Conservation (phyloP, 2,113 vertebrate species). For the Amazona vittata region DNA sequence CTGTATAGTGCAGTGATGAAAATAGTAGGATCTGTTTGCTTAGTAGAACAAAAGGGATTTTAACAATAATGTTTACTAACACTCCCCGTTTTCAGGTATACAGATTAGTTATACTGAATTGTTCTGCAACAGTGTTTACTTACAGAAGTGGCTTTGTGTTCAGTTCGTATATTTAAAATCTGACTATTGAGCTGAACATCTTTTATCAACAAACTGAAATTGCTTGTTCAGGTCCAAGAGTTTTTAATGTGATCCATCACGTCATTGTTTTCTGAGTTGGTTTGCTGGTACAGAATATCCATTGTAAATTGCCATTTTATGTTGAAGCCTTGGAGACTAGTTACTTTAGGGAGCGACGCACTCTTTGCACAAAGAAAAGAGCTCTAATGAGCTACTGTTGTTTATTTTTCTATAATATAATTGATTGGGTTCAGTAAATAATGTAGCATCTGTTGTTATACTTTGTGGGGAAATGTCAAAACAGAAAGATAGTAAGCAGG, state of each 20-base stretch:
- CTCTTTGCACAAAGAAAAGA: conserved; percentile 82
- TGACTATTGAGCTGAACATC: conserved; percentile 62
- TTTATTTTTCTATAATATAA: conserved; percentile 96
- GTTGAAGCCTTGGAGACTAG: conserved; percentile 57
- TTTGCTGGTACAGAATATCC: conserved; percentile 60
- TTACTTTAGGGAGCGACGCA: conserved; percentile 59
- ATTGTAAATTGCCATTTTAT: conserved; percentile 66
- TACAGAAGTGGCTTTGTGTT: conserved; percentile 71
- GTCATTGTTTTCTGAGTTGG: conserved; percentile 65
- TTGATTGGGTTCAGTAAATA: conserved; percentile 95
- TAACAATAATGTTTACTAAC: conserved; percentile 76
- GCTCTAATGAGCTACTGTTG: conserved; percentile 96
- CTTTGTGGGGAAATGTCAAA: conserved; percentile 90
- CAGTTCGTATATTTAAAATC: conserved; percentile 71
- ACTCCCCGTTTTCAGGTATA: conserved; percentile 68
- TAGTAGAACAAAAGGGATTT: conserved; percentile 73
- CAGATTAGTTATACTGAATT: conserved; percentile 69
- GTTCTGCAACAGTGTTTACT: conserved; percentile 76
- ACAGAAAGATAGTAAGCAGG: conserved; percentile 81
- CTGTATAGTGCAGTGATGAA: conserved; percentile 66
- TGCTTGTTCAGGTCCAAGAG: conserved; percentile 57
- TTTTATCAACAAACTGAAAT: conserved; percentile 65
- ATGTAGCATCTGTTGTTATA: conserved; percentile 93
- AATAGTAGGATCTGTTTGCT: conserved; percentile 73
- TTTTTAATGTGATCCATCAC: conserved; percentile 63